Conservation (phyloP, 1,140 invertebrate genomes). For the Augochlora pura region DNA sequence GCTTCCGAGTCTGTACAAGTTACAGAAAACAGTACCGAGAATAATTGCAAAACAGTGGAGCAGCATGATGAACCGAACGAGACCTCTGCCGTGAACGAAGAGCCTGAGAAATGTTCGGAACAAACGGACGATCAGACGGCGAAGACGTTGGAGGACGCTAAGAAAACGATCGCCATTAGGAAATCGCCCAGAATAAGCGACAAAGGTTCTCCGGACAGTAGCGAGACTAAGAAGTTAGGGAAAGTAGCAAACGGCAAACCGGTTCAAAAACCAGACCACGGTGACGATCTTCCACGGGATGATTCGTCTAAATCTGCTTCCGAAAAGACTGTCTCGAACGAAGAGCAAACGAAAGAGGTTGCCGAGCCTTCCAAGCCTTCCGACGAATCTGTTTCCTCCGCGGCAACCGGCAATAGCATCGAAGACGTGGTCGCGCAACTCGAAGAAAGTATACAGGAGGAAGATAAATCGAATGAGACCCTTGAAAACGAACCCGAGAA, state of each 20-base stretch:
- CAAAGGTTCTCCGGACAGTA: conserved; percentile 44
- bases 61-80: conserved; percentile 7
- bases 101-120: conserved; percentile 23
- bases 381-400: not conserved
- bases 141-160: conserved; percentile 43
- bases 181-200: conserved; percentile 59
- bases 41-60: not conserved
- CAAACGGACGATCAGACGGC: conserved; percentile 29
- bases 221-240: conserved; percentile 46
- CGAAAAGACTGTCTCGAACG: conserved; percentile 6
- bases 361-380: not conserved
- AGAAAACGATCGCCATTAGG: conserved; percentile 47
- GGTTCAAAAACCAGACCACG: conserved; percentile 8
- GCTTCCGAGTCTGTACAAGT: conserved; percentile 32
- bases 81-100: conserved; percentile 5
- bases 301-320: not conserved
- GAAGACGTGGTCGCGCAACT: not conserved
- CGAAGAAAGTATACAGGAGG: conserved; percentile 4
- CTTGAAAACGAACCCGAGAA: not conserved
- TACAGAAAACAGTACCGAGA: conserved; percentile 19
- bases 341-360: not conserved
- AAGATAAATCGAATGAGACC: not conserved
- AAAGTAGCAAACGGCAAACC: conserved; percentile 21
- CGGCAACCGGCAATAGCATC: not conserved
- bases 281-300: not conserved